Percentiles rank a stretch among this genome's conserved stretches.
These are phyloP conservation scores for Leptinotarsa defecta DNA, from an alignment of 1,140 invertebrate species.

Conservation along the genomic window DNA sequence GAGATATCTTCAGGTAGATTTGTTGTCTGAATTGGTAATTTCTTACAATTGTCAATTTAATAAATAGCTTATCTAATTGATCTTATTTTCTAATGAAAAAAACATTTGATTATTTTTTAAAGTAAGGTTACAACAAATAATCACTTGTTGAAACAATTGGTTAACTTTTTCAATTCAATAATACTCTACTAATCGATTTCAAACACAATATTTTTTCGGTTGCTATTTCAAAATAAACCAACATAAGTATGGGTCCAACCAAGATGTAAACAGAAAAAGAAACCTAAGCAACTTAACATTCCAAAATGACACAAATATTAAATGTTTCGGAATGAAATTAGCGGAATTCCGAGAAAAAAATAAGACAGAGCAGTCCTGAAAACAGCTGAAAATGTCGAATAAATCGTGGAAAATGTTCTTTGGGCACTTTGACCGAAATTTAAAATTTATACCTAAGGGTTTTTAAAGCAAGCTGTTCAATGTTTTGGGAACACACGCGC, in stretches of 20 bases:
- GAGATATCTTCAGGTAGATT: too few species aligned
- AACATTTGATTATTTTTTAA: too few species aligned
- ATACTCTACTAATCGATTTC: too few species aligned
- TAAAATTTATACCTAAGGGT: slow-evolving; percentile 23
- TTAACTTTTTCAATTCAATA: not conserved
- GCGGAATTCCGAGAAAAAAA: not conserved
- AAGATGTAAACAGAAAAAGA: slow-evolving; percentile 30
- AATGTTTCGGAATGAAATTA: slow-evolving; percentile 1
- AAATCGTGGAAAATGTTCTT: slow-evolving; percentile 11
- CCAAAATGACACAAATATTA: slow-evolving; percentile 21
- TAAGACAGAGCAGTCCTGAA: not conserved
- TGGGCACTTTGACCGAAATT: slow-evolving; percentile 24
- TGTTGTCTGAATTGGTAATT: too few species aligned
- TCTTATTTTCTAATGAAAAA: too few species aligned
- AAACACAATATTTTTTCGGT: too few species aligned
- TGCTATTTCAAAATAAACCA: too few species aligned
- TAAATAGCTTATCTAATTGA: too few species aligned
- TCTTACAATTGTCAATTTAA: too few species aligned
- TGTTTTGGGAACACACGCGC: slow-evolving; percentile 53
- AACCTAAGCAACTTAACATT: slow-evolving; percentile 5
- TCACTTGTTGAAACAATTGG: slow-evolving; percentile 2
- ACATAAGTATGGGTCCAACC: too few species aligned
- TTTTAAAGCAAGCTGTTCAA: slow-evolving; percentile 51
- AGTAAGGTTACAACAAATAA: not conserved
- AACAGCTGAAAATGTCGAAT: not conserved